Conservation (phyloP, 2,113 vertebrate genomes). For the Plecotus auritus region DNA sequence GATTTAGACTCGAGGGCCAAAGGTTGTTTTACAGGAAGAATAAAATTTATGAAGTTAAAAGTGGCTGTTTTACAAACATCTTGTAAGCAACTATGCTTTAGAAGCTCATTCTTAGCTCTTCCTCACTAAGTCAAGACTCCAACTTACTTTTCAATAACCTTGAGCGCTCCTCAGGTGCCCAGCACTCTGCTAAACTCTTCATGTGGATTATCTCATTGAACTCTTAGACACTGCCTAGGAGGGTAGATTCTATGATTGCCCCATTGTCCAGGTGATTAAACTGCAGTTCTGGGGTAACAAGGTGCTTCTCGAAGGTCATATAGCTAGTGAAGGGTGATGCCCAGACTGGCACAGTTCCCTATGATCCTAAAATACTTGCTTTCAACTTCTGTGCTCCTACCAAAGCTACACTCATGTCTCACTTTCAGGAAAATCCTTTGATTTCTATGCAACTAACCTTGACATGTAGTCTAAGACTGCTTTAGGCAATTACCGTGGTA, state of each 20-base stretch:
- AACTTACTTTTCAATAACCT: background rate
- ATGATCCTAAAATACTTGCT: background rate
- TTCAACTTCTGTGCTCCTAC: background rate
- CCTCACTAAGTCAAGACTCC: background rate
- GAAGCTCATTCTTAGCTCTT: background rate
- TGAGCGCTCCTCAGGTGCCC: fast-evolving
- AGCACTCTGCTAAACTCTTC: background rate
- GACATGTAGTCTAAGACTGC: background rate
- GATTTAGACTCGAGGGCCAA: too few relatives aligned
- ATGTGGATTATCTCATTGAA: background rate
- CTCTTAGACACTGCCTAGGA: too few relatives aligned
- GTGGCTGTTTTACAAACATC: background rate
- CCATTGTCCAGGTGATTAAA: background rate
- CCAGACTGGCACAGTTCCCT: background rate
- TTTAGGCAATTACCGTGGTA: background rate
- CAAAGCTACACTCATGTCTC: background rate
- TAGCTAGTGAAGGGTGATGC: background rate
- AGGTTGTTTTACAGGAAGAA: too few relatives aligned
- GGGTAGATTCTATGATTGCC: background rate
- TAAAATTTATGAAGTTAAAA: too few relatives aligned
- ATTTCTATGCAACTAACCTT: background rate
- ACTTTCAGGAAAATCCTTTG: background rate
- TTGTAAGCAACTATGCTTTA: background rate
- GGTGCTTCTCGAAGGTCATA: background rate
- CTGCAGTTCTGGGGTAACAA: background rate